Evolutionary conservation across 1,140 invertebrate species (phyloP), one percentile per base, ranked within the genome.

Genomic region (Brachionus sp.): DNA sequence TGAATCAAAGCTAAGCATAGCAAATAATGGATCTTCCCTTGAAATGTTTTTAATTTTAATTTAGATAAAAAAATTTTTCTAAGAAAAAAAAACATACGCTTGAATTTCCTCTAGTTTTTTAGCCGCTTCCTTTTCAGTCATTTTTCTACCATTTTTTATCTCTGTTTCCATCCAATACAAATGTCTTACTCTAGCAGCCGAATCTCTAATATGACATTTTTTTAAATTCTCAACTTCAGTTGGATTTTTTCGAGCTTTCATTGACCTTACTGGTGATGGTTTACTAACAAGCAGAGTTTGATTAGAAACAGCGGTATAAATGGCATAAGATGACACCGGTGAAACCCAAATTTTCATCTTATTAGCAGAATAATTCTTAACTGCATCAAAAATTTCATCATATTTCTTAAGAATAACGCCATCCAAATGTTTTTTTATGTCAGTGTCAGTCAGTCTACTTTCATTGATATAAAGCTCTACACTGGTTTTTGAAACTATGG

Each of bases 241-340:
- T 0, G 90, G 84, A 89, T 98, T 98, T 89, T 99, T 99, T 2
- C 98, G 90, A 12, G 94, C 91, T 89, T 98, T 99, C n/a, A 66
- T 33, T 44, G 46, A 66, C n/a, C 46, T 37, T n/a, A 82, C 44
- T 68, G 78, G 78, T 10, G 78, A 82, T 23, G 77, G 23, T 33
- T 57, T 53, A 10, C 39, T 66, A 33, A 68, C 46, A 13, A 66
- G 16, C 19, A 82, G 39, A 46, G 5, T 23, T n/a, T 64, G 64
- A 13, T 82, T 39, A 23, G 10, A 16, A 29, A 66, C 33, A 13
- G 78, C 33, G 23, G 37, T 66, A 23, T 66, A 82, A 42, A 82
- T 37, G 10, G 78, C 78, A 66, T 82, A 66, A 66, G 78, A 82
- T 19, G 78, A 64, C 35, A 44, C 33, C 2, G 78, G 57, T 16